Evolutionary conservation across 2,113 vertebrate species (phyloP).

Genomic region (Silurus asotus): DNA sequence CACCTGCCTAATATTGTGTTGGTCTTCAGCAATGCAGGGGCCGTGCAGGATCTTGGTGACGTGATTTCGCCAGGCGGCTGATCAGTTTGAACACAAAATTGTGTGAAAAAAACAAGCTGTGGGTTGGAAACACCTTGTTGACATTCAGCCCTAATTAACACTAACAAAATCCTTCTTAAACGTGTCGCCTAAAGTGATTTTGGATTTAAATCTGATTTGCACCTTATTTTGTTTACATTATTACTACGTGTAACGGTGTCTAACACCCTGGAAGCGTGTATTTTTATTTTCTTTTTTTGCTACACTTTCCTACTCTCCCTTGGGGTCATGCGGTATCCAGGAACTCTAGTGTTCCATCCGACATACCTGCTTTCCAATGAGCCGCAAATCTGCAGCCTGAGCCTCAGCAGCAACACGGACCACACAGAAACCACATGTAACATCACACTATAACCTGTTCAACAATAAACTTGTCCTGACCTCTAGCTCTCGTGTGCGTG

Average conservation of each 20-base stretch:
- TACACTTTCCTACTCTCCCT: background rate
- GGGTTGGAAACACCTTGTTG: background rate
- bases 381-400: background rate
- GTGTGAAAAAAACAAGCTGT: too few species aligned
- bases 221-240: background rate
- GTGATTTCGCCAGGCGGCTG: too few species aligned
- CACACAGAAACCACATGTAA: conserved; percentile 8
- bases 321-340: conserved; percentile 6
- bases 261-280: background rate
- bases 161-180: background rate
- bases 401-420: background rate
- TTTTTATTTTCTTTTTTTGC: background rate
- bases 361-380: conserved; percentile 14
- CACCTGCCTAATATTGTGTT: too few species aligned
- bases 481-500: background rate
- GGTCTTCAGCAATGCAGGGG: too few species aligned
- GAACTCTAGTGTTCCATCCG: background rate
- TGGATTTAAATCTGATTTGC: background rate
- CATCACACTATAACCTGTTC: conserved; percentile 2
- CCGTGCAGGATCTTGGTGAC: too few species aligned
- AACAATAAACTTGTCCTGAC: conserved; percentile 15
- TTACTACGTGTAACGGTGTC: background rate
- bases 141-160: background rate
- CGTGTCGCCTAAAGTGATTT: background rate
- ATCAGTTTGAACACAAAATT: too few species aligned